Percentiles rank a stretch among this genome's conserved stretches.
Conservation (phyloP, 2,797 vertebrate genomes). For the Cyclopterus lumpus region DNA sequence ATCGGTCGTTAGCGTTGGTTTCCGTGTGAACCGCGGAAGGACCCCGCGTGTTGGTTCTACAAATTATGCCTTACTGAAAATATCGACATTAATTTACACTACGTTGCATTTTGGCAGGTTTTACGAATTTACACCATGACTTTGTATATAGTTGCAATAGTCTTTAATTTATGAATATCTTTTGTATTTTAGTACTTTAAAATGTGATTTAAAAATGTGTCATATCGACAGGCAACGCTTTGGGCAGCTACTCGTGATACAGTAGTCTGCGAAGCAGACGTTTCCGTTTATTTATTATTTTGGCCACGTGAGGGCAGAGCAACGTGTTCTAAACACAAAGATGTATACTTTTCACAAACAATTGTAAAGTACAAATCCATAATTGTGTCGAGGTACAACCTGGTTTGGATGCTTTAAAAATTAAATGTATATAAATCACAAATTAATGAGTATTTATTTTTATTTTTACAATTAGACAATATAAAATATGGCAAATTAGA, state of each 20-base stretch:
- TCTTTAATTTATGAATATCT: accelerated
- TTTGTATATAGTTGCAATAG: accelerated
- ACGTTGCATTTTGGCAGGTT: accelerated
- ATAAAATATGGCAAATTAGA: background rate
- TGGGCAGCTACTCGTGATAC: background rate
- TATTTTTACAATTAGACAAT: background rate
- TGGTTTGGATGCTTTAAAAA: background rate
- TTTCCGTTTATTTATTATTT: background rate
- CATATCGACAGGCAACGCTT: constrained; percentile 14
- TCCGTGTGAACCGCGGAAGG: constrained; percentile 69
- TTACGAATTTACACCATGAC: accelerated
- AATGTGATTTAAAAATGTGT: background rate
- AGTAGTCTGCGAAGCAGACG: background rate
- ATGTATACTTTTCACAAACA: background rate
- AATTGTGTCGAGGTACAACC: too few species aligned
- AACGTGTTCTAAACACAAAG: background rate
- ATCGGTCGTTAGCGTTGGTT: constrained; percentile 70
- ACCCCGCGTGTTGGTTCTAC: constrained; percentile 34
- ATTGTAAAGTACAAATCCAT: background rate
- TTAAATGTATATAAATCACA: background rate
- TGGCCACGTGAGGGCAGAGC: background rate
- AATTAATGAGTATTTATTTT: background rate
- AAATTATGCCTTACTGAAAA: constrained; percentile 61
- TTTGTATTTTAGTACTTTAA: background rate
- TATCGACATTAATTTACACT: accelerated